phyloP scores from a whole-genome alignment of 2,888 invertebrate species.

The Drosophila mimica region DNA sequence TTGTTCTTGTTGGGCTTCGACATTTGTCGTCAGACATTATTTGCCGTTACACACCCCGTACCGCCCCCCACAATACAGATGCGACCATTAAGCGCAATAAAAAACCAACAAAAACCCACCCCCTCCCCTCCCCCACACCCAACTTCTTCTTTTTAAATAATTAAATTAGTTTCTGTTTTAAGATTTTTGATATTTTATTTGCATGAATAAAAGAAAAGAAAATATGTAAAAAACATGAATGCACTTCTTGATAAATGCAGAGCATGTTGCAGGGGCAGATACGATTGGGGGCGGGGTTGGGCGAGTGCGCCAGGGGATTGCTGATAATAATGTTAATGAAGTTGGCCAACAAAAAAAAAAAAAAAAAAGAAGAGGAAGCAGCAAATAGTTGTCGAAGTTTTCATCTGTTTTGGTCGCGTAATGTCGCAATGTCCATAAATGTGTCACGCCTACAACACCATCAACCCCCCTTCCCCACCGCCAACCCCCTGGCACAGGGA shows the following conservation, averaged over 20 bases:
- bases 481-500: conserved; percentile 16
- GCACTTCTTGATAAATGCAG: conserved; percentile 23
- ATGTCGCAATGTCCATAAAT: conserved; percentile 69
- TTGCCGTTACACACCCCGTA: conserved; percentile 51
- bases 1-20: conserved; percentile 16
- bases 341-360: conserved; percentile 48
- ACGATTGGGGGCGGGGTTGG: background rate
- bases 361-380: background rate
- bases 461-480: background rate
- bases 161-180: conserved; percentile 13
- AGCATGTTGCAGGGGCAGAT: background rate
- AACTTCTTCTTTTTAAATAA: background rate
- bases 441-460: conserved; percentile 64
- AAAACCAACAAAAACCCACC: conserved; percentile 9
- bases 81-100: conserved; percentile 54
- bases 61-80: conserved; percentile 24
- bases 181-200: conserved; percentile 1
- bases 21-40: conserved; percentile 72
- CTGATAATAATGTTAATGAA: conserved; percentile 70
- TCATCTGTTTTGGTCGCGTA: conserved; percentile 69
- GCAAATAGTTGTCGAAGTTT: conserved; percentile 26
- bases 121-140: background rate
- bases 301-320: background rate
- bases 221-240: background rate
- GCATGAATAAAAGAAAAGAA: conserved; percentile 1